phyloP scores from a whole-genome alignment of 2,888 invertebrate species.

The Sesia bembeciformis region DNA sequence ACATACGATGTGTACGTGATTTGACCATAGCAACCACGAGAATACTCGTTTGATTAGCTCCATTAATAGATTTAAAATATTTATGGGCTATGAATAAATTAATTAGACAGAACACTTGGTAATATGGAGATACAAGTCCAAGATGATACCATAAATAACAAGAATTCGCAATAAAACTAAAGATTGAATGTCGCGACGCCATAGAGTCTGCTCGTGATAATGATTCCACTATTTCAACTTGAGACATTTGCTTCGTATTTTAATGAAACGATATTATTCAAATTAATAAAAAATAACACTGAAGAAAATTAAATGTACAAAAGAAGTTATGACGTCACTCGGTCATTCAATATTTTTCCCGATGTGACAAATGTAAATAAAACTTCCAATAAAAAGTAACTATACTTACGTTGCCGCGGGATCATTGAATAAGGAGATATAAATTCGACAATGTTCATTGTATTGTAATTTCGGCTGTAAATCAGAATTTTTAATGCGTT shows the following conservation, averaged over 20 bases:
- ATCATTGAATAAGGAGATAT: constrained; percentile 43
- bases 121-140: constrained; percentile 15
- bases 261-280: background rate
- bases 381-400: background rate
- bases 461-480: constrained; percentile 53
- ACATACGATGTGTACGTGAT: background rate
- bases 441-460: constrained; percentile 47
- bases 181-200: constrained; percentile 31
- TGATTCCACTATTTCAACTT: constrained; percentile 30
- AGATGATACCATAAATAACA: constrained; percentile 32
- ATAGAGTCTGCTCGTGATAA: constrained; percentile 33
- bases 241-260: constrained; percentile 27
- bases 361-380: background rate
- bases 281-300: too few relatives aligned
- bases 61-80: background rate
- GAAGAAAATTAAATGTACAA: too few relatives aligned
- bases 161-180: constrained; percentile 15
- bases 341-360: background rate
- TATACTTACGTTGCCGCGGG: constrained; percentile 8
- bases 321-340: background rate
- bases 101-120: constrained; percentile 19
- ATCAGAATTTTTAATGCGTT: constrained; percentile 46
- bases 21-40: constrained; percentile 3
- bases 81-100: constrained; percentile 24
- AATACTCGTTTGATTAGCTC: constrained; percentile 4